Percentiles rank a stretch among this genome's conserved stretches.
These are phyloP conservation scores for Hippocampus zosterae DNA, from an alignment of 2,113 vertebrate genomes.

Conservation along the genomic window DNA sequence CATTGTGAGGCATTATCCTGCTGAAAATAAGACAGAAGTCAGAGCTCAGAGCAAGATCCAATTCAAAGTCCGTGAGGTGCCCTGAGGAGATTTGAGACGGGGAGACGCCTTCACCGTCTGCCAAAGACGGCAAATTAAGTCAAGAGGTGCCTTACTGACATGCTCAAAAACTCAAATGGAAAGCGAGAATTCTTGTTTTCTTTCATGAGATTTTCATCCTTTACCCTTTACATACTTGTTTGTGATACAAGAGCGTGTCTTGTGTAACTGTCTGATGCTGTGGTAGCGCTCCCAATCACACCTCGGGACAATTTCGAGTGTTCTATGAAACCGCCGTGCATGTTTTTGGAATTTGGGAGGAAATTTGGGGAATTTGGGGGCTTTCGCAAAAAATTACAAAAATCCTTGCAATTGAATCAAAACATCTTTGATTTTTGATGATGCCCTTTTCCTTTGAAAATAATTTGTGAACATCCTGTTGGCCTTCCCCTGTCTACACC, in stretches of 20 bases:
- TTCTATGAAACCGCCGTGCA: too few relatives aligned
- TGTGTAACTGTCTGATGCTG: too few relatives aligned
- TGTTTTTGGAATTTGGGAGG: too few relatives aligned
- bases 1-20: neutral
- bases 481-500: slow-evolving; percentile 14
- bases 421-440: neutral
- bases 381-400: too few relatives aligned
- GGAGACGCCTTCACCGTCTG: neutral
- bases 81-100: neutral
- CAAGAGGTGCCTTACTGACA: neutral
- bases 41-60: neutral
- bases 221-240: neutral
- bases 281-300: too few relatives aligned
- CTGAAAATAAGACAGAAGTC: neutral
- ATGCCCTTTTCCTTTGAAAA: neutral
- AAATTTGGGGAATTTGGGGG: too few relatives aligned
- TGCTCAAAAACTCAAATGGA: neutral
- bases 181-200: neutral
- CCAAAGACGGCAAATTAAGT: neutral
- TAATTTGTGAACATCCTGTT: slow-evolving; percentile 25
- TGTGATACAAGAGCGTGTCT: neutral
- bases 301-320: too few relatives aligned
- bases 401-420: neutral
- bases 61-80: neutral
- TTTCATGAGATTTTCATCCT: neutral